A percentile compares a stretch with the other conserved stretches of the same genome.
These are phyloP conservation scores for Harpagus bidentatus DNA, from an alignment of 2,113 vertebrate genomes.

Conservation along the genomic window DNA sequence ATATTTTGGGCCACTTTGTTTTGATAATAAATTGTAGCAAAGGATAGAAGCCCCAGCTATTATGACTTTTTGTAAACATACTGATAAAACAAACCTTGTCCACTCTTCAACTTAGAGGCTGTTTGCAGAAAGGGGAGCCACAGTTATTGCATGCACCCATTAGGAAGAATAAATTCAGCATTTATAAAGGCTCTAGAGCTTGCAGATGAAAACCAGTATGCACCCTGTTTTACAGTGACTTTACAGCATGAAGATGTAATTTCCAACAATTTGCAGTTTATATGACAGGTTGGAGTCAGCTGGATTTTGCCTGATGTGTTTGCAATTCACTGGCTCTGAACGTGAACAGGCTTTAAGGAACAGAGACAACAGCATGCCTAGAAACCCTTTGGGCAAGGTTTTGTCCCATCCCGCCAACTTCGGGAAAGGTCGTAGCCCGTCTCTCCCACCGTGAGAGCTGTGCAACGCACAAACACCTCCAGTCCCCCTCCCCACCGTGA, in stretches of 20 bases:
- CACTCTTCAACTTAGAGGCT: neutral
- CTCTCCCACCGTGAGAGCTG: no score
- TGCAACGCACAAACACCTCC: neutral
- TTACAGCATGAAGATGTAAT: accelerated
- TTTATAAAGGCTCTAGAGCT: neutral
- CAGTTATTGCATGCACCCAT: neutral
- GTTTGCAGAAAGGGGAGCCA: neutral
- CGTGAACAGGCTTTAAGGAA: neutral
- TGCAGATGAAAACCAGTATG: neutral
- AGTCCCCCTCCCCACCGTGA: accelerated
- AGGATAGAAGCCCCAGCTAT: neutral
- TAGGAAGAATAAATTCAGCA: neutral
- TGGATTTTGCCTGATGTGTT: neutral
- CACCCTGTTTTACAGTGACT: accelerated
- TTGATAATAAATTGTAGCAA: neutral
- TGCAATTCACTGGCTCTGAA: neutral
- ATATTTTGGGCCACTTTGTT: neutral
- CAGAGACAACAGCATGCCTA: neutral
- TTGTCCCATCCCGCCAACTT: neutral
- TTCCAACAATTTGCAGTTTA: neutral
- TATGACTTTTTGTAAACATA: neutral
- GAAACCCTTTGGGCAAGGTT: neutral
- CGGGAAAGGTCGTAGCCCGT: neutral
- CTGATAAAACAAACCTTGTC: neutral
- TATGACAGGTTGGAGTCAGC: neutral